These are phyloP conservation scores for Drosophila austrosaltans DNA, from an alignment of 2,888 invertebrate genomes.

Conservation along the genomic window DNA sequence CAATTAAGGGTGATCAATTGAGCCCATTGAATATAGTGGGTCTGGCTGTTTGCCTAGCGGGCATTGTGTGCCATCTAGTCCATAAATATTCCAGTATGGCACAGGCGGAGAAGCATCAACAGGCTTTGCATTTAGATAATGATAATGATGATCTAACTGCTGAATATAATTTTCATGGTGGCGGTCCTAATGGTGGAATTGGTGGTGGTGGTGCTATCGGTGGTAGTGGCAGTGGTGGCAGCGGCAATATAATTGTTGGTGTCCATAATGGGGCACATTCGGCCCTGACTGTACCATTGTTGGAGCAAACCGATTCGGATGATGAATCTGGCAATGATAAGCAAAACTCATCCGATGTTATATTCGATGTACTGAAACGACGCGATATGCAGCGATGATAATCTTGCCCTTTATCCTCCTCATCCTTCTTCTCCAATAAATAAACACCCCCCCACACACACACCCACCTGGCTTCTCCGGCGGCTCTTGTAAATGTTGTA, in stretches of 20 bases:
- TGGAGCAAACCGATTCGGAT: constrained; percentile 81
- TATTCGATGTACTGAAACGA: constrained; percentile 85
- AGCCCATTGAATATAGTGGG: constrained; percentile 93
- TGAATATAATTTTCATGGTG: constrained; percentile 60
- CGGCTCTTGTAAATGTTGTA: constrained; percentile 70
- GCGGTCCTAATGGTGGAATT: constrained; percentile 11
- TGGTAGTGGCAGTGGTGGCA: neutral
- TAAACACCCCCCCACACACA: neutral
- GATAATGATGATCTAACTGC: constrained; percentile 63
- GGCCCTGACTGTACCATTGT: constrained; percentile 80
- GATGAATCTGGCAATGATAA: constrained; percentile 83
- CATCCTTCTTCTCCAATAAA: neutral
- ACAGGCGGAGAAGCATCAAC: constrained; percentile 66
- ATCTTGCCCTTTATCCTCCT: neutral
- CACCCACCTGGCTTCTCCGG: constrained; percentile 21
- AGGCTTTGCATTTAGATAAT: constrained; percentile 56
- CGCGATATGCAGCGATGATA: constrained; percentile 83
- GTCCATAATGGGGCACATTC: constrained; percentile 63
- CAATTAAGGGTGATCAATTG: constrained; percentile 93
- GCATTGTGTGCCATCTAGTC: constrained; percentile 93
- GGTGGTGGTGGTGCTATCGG: neutral
- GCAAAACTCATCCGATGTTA: constrained; percentile 84
- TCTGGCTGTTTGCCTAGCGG: constrained; percentile 92
- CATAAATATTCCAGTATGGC: constrained; percentile 86
- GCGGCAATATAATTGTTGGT: constrained; percentile 30